Evolutionary conservation across 2,797 vertebrate species (phyloP), one percentile per base, ranked within the genome.

Genomic region (Rallus crepitans): DNA sequence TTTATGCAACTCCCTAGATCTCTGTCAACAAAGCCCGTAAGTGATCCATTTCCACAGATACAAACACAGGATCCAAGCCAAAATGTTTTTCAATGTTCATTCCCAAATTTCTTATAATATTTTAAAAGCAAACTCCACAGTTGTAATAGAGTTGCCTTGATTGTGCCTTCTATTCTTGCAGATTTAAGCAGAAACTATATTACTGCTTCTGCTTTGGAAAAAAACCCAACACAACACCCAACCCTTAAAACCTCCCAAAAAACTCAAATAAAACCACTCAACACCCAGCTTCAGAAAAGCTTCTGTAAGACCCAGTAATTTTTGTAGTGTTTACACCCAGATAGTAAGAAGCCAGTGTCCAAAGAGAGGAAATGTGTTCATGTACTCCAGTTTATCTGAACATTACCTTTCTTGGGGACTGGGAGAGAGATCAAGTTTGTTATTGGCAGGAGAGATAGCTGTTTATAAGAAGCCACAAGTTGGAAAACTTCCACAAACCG

Each of bases 341-440:
- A 92, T 2, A 84, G 27, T 50, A 79, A 63, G 52, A 84, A 89
- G 56, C 2, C 63, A 90, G 71, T 45, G 45, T 72, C 73, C 77
- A 89, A 65, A 63, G 68, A 90, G 57, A 92, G 55, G 55, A 94
- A 90, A 65, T 15, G 25, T 28, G 33, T 50, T 79, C 45, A 78
- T 8, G 39, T 18, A 35, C 50, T 94, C 16, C 14, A 0, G 21
- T 94, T 91, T 75, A 95, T 91, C 90, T 86, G 73, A 96, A 87
- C 90, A 94, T 89, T 92, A 95, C 90, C 92, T 94, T 97, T 94
- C 94, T 93, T 93, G 90, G 92, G 90, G 94, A 96, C 94, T 4
- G 47, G 93, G 78, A 94, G 68, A 61, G 77, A 65, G 12, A 78
- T 84, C 86, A 79, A 94, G 90, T 31, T 79, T 83, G 83, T 37